Evolutionary conservation across 2,888 invertebrate species (phyloP), one percentile per base, ranked within the genome.

Genomic region (Oeneis ivallda): DNA sequence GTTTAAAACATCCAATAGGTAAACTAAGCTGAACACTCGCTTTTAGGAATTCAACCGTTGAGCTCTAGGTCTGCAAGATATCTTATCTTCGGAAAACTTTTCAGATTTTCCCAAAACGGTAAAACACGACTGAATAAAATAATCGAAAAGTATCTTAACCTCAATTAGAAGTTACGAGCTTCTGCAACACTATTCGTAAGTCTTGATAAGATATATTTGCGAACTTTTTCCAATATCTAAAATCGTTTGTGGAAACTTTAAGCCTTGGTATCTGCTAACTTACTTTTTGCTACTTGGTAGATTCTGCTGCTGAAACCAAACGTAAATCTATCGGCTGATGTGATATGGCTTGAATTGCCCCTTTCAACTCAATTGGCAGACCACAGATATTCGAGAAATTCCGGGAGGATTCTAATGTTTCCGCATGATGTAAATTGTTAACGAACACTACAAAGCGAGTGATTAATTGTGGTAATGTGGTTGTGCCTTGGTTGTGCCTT

Each of bases 141-240:
- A 34, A 15, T 53, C 37, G n/a, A 15, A 53, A n/a, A 34, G 8
- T 8, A 11, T 50, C 50, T 26, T 6, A 50, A 50, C 50, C 19
- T 50, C 32, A 32, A 26, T 50, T 32, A 26, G 32, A 54, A 54
- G 54, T 54, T 54, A 39, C 17, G 15, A 17, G 32, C 9, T 54
- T 9, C 39, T 9, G 37, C 17, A 32, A 50, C 17, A 50, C 50
- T 50, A 50, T 15, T 15, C 39, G 32, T 53, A 17, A 54, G 17
- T 37, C 39, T 54, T 17, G 37, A n/a, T 49, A 49, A 37, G 37
- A 37, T 39, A 54, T 54, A 37, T 54, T 19, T 54, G 10, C 17
- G 37, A 54, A 37, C 39, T 37, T 54, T n/a, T 39, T 17, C 26
- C 50, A 32, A 32, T 50, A 50, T 26, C 11, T 8, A 13, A 50